Conservation (phyloP, 2,797 vertebrate genomes). For the Saguinus oedipus region DNA sequence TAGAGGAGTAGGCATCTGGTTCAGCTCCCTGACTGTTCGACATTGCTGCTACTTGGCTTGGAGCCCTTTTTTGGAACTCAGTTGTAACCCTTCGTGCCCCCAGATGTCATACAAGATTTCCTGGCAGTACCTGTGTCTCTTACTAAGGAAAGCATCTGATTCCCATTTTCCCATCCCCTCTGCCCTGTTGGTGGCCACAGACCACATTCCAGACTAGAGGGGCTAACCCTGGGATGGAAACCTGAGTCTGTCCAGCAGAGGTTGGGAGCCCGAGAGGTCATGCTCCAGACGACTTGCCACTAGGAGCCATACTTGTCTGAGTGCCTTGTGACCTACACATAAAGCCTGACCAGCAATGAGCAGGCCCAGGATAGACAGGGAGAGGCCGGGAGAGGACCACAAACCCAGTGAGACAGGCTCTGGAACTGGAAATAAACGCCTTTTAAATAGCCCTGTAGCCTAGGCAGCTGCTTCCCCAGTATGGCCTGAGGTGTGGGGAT, state of each 20-base stretch:
- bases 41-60: background rate
- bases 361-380: background rate
- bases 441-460: slow-evolving; percentile 48
- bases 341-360: background rate
- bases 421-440: slow-evolving; percentile 50
- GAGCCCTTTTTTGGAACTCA: background rate
- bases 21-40: background rate
- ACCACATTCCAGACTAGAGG: background rate
- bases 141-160: background rate
- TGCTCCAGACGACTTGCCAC: background rate
- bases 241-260: background rate
- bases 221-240: background rate
- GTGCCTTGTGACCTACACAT: background rate
- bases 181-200: background rate
- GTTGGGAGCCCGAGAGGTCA: background rate
- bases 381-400: background rate
- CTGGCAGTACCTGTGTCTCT: background rate
- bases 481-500: slow-evolving; percentile 4
- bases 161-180: background rate
- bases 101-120: background rate
- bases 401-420: background rate
- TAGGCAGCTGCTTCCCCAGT: slow-evolving; percentile 21
- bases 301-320: background rate
- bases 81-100: background rate
- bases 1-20: background rate